These are phyloP conservation scores for Petrolisthes manimaculis DNA, from an alignment of 2,888 invertebrate species.

Conservation along the genomic window DNA sequence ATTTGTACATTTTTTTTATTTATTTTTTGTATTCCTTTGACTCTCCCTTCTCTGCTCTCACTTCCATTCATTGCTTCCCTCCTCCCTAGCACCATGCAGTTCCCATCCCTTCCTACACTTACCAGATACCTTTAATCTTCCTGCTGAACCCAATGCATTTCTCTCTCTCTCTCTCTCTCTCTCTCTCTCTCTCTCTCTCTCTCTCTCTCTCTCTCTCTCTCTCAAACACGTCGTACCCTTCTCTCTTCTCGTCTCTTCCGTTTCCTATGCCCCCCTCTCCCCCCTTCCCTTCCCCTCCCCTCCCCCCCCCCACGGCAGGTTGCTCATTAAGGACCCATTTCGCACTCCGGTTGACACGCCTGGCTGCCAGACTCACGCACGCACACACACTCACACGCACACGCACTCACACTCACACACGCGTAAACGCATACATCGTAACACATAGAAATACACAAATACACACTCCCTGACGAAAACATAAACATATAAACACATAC, in stretches of 20 bases:
- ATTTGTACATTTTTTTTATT: background rate
- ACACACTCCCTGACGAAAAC: background rate
- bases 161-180: background rate
- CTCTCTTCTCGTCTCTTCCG: background rate
- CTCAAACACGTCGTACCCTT: background rate
- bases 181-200: background rate
- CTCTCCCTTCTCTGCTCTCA: background rate
- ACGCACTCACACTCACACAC: background rate
- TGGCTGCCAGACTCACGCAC: constrained; percentile 10
- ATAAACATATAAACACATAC: background rate
- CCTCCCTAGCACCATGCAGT: background rate
- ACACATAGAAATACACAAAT: background rate
- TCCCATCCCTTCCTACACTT: background rate
- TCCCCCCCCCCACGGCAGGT: constrained; percentile 13
- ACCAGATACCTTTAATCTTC: background rate
- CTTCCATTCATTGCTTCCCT: background rate
- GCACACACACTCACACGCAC: background rate
- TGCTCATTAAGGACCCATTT: constrained; percentile 43
- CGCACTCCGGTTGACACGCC: constrained; percentile 36
- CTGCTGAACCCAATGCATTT: background rate
- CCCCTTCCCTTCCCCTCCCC: background rate
- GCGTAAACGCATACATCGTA: background rate
- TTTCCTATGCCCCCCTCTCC: background rate
- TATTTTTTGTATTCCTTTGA: background rate
- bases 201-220: background rate